Evolutionary conservation across 2,888 invertebrate species (phyloP).

Genomic region (Choristoneura rosaceana): DNA sequence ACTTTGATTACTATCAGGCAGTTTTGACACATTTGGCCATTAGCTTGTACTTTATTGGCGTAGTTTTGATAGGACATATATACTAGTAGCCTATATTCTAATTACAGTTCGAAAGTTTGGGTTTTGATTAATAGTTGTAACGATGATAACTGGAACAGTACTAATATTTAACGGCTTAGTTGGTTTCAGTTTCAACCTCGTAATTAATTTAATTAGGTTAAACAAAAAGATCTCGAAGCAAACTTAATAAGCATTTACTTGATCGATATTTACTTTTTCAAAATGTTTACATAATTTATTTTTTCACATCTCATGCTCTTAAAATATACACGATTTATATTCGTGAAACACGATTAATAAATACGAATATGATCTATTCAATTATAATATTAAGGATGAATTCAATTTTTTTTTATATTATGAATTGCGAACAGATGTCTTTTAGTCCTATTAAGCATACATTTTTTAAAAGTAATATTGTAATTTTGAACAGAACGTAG

Average conservation of each 20-base stretch:
- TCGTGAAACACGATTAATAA: too few relatives aligned
- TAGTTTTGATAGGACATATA: conserved; percentile 20
- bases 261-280: too few relatives aligned
- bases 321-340: too few relatives aligned
- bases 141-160: neutral
- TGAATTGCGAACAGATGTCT: too few relatives aligned
- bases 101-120: conserved; percentile 27
- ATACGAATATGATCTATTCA: too few relatives aligned
- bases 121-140: conserved; percentile 20
- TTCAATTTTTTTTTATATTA: too few relatives aligned
- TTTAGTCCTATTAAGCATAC: too few relatives aligned
- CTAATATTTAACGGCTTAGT: neutral
- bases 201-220: neutral
- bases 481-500: too few relatives aligned
- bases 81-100: conserved; percentile 9
- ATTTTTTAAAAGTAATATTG: too few relatives aligned
- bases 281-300: neutral
- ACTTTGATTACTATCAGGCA: conserved; percentile 5
- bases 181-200: neutral
- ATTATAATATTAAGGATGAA: too few relatives aligned
- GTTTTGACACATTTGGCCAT: neutral
- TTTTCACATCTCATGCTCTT: too few relatives aligned
- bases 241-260: neutral
- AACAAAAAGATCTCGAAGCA: neutral
- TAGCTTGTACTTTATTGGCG: conserved; percentile 17